Conservation (phyloP, 64 coral and sea anemone genomes). For the Pocillopora damicornis region DNA sequence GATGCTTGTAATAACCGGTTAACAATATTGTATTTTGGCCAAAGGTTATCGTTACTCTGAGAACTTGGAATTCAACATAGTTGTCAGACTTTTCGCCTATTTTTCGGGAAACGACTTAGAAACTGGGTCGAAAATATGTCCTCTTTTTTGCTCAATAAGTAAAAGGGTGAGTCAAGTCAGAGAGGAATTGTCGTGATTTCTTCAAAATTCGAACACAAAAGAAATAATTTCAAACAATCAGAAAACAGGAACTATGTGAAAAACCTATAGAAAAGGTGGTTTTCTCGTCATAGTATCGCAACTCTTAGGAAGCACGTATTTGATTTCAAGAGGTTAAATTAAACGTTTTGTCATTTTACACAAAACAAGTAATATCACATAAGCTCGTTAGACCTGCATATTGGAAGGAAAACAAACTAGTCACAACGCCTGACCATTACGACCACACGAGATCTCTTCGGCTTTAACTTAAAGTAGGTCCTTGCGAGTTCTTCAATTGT, state of each 20-base stretch:
- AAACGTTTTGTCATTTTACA: not conserved
- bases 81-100: not conserved
- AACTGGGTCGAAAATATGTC: too few species aligned
- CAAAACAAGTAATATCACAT: not conserved
- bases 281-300: not conserved
- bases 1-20: conserved; percentile 14
- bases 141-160: not conserved
- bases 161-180: not conserved
- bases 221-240: conserved; percentile 7
- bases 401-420: too few species aligned
- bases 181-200: not conserved
- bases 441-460: too few species aligned
- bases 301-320: not conserved
- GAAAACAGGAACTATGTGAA: not conserved
- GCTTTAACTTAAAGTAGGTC: too few species aligned
- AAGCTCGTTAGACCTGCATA: not conserved
- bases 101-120: too few species aligned
- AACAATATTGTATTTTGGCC: conserved; percentile 19
- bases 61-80: conserved; percentile 3
- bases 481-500: too few species aligned
- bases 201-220: not conserved
- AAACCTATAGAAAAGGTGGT: not conserved
- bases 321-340: not conserved
- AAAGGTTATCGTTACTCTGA: conserved; percentile 28
- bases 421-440: too few species aligned